Conservation (phyloP, 2,888 invertebrate genomes). For the Hartigia nigra region DNA sequence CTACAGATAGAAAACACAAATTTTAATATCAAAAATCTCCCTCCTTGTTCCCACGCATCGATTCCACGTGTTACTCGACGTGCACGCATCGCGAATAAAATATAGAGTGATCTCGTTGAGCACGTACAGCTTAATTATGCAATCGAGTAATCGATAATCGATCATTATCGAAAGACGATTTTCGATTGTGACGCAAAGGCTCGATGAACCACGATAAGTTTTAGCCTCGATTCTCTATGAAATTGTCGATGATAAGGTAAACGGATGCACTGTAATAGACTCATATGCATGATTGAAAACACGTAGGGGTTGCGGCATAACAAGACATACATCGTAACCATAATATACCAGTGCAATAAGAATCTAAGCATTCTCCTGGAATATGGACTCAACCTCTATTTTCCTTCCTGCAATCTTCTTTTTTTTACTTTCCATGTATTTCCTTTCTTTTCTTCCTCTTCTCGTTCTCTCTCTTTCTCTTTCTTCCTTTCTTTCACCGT, state of each 20-base stretch:
- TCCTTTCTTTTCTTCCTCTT: neutral
- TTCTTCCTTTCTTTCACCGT: neutral
- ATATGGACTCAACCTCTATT: neutral
- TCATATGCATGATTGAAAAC: conserved; percentile 34
- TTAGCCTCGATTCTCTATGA: conserved; percentile 16
- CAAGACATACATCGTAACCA: neutral
- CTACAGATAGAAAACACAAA: neutral
- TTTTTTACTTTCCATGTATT: neutral
- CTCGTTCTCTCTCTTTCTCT: neutral
- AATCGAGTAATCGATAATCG: neutral
- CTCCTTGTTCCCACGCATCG: neutral
- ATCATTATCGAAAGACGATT: neutral
- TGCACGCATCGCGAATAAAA: neutral
- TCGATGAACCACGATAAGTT: conserved; percentile 16
- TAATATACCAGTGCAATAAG: neutral
- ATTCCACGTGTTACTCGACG: neutral
- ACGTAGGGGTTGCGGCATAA: neutral
- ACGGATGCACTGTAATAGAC: conserved; percentile 33
- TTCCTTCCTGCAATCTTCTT: neutral
- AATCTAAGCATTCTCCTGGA: neutral
- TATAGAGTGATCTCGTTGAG: too few relatives aligned
- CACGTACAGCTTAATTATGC: neutral
- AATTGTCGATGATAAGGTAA: conserved; percentile 23
- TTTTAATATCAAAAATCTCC: neutral
- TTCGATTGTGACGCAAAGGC: neutral